Evolutionary conservation across 2,888 invertebrate genomes (phyloP).

Genomic region (Myathropa florea): DNA sequence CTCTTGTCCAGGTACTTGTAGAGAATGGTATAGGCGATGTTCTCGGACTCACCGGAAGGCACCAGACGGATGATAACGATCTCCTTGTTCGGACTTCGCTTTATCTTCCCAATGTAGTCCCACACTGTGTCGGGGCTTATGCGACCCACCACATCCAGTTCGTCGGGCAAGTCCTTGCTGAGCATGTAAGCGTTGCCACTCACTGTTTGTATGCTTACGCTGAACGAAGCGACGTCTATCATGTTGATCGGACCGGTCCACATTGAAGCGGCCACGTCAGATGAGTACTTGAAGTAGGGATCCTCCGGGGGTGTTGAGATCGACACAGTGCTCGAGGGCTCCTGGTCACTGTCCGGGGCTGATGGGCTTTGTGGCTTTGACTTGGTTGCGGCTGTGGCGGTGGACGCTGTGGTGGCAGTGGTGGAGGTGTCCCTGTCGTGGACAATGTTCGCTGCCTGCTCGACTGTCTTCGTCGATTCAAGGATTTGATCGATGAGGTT

Average conservation of each 20-base stretch:
- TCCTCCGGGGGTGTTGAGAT: constrained; percentile 83
- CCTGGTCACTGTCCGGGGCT: constrained; percentile 85
- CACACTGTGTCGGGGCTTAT: constrained; percentile 94
- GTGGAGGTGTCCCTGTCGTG: constrained; percentile 68
- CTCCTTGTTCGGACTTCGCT: constrained; percentile 92
- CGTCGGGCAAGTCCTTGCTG: constrained; percentile 87
- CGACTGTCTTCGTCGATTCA: constrained; percentile 79
- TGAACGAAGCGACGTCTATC: constrained; percentile 94
- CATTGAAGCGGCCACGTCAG: constrained; percentile 72
- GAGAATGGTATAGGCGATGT: constrained; percentile 86
- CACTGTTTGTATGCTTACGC: constrained; percentile 90
- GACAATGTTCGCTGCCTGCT: constrained; percentile 78
- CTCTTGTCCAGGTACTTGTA: constrained; percentile 94
- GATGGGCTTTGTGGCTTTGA: constrained; percentile 42
- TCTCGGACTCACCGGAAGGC: constrained; percentile 91
- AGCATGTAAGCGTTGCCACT: constrained; percentile 86
- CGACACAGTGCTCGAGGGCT: constrained; percentile 89
- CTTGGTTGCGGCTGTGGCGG: constrained; percentile 39
- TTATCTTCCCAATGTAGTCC: constrained; percentile 96
- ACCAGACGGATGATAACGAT: constrained; percentile 91
- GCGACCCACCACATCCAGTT: constrained; percentile 93
- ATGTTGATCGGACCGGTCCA: constrained; percentile 91
- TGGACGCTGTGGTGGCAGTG: constrained; percentile 44
- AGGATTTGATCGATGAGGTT: constrained; percentile 80
- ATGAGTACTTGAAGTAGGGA: constrained; percentile 76